phyloP scores from a whole-genome alignment of 2,797 vertebrate genomes.

The Allobates femoralis region DNA sequence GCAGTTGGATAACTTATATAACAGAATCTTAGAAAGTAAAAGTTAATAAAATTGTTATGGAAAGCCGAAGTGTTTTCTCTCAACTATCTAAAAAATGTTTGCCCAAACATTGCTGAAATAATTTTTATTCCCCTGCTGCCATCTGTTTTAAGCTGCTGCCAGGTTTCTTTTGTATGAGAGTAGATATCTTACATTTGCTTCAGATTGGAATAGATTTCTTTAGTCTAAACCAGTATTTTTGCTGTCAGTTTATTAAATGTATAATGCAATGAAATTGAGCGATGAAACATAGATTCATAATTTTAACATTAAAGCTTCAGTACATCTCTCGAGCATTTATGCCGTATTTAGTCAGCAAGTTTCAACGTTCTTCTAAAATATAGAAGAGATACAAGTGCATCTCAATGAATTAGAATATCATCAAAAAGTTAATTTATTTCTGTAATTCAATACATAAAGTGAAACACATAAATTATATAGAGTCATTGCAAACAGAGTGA shows the following conservation, averaged over 20 bases:
- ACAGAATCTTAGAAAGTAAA: not conserved
- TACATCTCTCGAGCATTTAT: not conserved
- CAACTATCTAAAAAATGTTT: slow-evolving; percentile 25
- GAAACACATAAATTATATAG: no score
- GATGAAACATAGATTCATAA: not conserved
- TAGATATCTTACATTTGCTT: slow-evolving; percentile 23
- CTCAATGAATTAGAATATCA: no score
- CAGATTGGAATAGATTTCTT: slow-evolving; percentile 15
- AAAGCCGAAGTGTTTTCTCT: not conserved
- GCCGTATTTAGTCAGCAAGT: not conserved
- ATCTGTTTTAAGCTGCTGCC: slow-evolving; percentile 28
- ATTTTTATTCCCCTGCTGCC: slow-evolving; percentile 11
- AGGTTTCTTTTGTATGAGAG: not conserved
- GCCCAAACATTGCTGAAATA: not conserved
- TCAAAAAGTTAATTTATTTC: no score
- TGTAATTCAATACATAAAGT: no score
- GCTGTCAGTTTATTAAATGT: slow-evolving; percentile 6
- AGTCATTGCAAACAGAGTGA: no score
- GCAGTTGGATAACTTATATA: not conserved
- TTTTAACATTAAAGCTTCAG: not conserved
- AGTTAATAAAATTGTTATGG: not conserved
- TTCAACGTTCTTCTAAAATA: not conserved
- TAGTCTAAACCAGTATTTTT: not conserved
- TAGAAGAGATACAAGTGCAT: no score
- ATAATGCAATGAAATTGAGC: not conserved